Conservation (phyloP, 2,113 vertebrate species). For the Oriolus oriolus region DNA sequence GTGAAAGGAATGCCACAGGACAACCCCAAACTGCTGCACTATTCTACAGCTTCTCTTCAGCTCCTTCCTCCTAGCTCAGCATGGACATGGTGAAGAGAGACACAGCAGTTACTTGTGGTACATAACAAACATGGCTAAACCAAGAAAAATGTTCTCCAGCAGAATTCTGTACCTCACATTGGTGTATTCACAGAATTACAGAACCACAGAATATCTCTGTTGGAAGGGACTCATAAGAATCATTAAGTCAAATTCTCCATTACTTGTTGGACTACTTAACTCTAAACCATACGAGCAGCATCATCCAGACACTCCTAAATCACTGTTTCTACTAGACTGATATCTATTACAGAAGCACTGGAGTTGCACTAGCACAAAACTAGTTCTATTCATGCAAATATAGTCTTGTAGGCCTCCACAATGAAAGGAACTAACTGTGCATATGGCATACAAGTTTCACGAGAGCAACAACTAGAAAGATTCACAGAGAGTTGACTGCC, state of each 20-base stretch:
- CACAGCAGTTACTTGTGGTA: neutral
- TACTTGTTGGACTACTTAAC: neutral
- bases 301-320: neutral
- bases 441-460: neutral
- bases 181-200: neutral
- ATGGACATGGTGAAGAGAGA: neutral
- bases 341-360: neutral
- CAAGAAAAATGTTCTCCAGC: neutral
- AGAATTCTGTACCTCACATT: neutral
- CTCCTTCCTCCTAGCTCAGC: neutral
- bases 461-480: neutral
- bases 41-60: neutral
- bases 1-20: neutral
- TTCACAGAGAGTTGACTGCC: neutral
- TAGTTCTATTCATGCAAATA: neutral
- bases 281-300: neutral
- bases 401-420: neutral
- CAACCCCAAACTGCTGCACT: neutral
- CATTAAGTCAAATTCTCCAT: neutral
- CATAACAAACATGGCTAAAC: neutral
- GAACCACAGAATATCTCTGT: neutral
- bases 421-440: neutral
- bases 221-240: neutral
- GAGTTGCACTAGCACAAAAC: neutral
- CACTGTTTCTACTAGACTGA: neutral